These are phyloP conservation scores for Channa argus DNA, from an alignment of 2,113 vertebrate species.

Conservation along the genomic window DNA sequence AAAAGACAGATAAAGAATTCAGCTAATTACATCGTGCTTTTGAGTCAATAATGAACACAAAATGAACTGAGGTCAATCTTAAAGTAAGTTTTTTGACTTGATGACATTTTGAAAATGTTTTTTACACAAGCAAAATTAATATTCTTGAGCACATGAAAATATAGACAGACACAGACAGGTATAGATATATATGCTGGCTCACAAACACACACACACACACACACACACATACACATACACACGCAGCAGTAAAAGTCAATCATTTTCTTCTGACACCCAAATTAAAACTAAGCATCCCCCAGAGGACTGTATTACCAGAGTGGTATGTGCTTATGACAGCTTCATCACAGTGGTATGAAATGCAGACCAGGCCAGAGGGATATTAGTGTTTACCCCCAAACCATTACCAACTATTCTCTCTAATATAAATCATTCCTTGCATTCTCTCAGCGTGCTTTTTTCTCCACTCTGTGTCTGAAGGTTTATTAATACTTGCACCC, in stretches of 20 bases:
- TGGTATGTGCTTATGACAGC: conserved; percentile 70
- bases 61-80: neutral
- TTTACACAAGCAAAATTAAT: conserved; percentile 32
- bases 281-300: conserved; percentile 76
- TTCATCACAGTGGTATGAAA: conserved; percentile 76
- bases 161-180: conserved; percentile 20
- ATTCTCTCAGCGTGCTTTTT: conserved; percentile 40
- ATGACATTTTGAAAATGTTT: conserved; percentile 15
- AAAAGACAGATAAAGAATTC: neutral
- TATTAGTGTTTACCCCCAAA: conserved; percentile 71
- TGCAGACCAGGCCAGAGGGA: conserved; percentile 72
- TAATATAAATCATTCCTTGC: conserved; percentile 69
- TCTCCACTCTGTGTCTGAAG: conserved; percentile 55
- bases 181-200: conserved; percentile 20
- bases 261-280: conserved; percentile 75
- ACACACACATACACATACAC: conserved; percentile 25
- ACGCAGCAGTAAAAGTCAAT: conserved; percentile 71
- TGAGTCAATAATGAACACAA: neutral
- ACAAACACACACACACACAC: conserved; percentile 23
- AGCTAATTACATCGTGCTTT: neutral
- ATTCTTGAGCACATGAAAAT: conserved; percentile 30
- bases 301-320: conserved; percentile 66
- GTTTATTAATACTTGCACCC: conserved; percentile 76
- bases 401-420: conserved; percentile 65
- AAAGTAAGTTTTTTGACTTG: neutral